Percentiles rank a stretch among this genome's conserved stretches.
Evolutionary conservation across 2,113 vertebrate genomes (phyloP).

Genomic region (Pseudois nayaur): DNA sequence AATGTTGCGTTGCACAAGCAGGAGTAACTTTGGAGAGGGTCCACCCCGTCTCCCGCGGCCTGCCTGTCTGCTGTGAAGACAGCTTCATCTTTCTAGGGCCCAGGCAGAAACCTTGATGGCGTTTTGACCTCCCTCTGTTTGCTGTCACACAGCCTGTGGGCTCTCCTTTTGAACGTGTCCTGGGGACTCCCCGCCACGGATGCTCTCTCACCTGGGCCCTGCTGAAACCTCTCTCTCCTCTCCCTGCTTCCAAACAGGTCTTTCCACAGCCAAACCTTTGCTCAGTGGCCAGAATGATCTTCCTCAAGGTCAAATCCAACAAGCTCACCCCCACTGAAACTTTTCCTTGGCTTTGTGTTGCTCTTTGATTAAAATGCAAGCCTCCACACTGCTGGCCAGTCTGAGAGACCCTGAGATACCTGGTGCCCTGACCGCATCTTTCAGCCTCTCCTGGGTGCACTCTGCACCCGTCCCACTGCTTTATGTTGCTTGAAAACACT

Average conservation of each 20-base stretch:
- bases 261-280: background rate
- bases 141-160: background rate
- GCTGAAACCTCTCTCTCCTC: background rate
- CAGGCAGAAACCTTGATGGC: background rate
- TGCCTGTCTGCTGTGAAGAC: background rate
- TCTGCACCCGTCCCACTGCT: accelerated
- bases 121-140: background rate
- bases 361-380: background rate
- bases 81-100: background rate
- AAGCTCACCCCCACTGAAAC: background rate
- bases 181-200: accelerated
- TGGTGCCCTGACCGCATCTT: accelerated
- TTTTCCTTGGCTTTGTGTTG: background rate
- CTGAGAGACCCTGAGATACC: background rate
- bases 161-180: background rate
- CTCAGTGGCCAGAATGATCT: background rate
- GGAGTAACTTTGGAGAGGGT: background rate
- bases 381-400: background rate
- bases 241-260: background rate
- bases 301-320: background rate
- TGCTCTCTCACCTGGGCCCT: background rate
- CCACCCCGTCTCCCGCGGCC: accelerated
- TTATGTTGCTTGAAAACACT: background rate
- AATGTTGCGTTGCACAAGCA: background rate
- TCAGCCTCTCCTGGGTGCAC: background rate